These are phyloP conservation scores for Umimayanthus chanpuru DNA, from an alignment of 92 coral and sea anemone genomes.

Conservation along the genomic window DNA sequence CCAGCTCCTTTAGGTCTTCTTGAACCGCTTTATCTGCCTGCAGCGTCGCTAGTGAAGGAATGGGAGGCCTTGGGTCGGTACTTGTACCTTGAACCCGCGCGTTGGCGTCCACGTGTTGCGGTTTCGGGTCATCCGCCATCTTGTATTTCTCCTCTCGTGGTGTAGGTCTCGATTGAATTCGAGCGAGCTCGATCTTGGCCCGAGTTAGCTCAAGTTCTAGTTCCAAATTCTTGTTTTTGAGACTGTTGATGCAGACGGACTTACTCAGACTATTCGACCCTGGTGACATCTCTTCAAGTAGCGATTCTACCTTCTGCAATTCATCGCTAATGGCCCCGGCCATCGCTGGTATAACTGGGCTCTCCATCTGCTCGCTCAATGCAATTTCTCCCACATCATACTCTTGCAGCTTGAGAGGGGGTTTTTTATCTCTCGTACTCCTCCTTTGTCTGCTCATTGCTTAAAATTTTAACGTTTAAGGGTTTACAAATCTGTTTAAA, in stretches of 20 bases:
- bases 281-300: conserved; percentile 36
- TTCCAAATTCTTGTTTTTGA: conserved; percentile 29
- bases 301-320: conserved; percentile 39
- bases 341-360: conserved; percentile 12
- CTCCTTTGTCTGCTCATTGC: conserved; percentile 15
- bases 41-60: conserved; percentile 36
- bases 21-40: conserved; percentile 48
- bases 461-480: not conserved
- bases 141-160: conserved; percentile 27
- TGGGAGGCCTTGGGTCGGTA: not conserved
- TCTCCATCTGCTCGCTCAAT: not conserved
- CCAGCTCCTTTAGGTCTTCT: too few species aligned
- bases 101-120: conserved; percentile 39
- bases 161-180: conserved; percentile 17
- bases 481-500: not conserved
- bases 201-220: conserved; percentile 45
- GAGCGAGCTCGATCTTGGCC: conserved; percentile 47
- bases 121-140: conserved; percentile 19
- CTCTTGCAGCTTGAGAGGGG: not conserved
- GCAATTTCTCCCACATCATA: not conserved
- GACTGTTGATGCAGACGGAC: conserved; percentile 9
- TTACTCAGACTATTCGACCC: conserved; percentile 2
- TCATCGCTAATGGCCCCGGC: conserved; percentile 32
- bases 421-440: conserved; percentile 1
- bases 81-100: conserved; percentile 13